phyloP scores from a whole-genome alignment of 2,797 vertebrate species.

The Acanthopagrus latus region DNA sequence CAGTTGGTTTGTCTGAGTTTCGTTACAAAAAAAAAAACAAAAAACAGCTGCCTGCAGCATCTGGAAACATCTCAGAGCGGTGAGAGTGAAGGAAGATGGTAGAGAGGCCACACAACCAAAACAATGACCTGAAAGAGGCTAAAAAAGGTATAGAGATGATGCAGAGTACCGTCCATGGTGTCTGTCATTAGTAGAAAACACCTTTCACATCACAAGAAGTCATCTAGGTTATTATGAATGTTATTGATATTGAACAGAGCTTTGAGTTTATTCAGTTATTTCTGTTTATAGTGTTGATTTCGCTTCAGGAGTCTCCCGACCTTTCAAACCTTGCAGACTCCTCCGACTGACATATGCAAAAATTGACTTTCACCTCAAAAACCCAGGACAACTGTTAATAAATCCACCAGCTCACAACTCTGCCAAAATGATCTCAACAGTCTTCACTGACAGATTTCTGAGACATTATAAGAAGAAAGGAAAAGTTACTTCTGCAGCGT shows the following conservation, averaged over 20 bases:
- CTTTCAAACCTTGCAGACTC: not conserved
- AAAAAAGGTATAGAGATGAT: not conserved
- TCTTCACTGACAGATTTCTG: not conserved
- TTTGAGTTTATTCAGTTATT: not conserved
- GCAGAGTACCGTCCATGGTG: no score
- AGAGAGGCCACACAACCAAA: not conserved
- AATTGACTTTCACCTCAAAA: slow-evolving; percentile 2
- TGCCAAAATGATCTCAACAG: not conserved
- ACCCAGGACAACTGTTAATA: not conserved
- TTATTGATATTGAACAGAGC: not conserved
- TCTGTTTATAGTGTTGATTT: not conserved
- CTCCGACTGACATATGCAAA: not conserved
- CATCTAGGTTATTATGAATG: not conserved
- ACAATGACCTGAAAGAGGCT: not conserved
- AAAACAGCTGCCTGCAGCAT: not conserved
- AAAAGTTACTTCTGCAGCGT: slow-evolving; percentile 6
- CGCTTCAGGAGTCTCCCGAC: not conserved
- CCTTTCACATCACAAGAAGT: not conserved
- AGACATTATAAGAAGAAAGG: not conserved
- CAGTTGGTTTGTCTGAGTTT: not conserved
- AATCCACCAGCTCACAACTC: not conserved
- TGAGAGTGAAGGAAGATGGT: not conserved
- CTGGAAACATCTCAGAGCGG: not conserved
- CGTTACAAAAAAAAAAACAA: no score
- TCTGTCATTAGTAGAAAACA: not conserved